Base-by-base conservation (phyloP, 2,797 vertebrate genomes). In the Cirrhinus mrigala region DNA sequence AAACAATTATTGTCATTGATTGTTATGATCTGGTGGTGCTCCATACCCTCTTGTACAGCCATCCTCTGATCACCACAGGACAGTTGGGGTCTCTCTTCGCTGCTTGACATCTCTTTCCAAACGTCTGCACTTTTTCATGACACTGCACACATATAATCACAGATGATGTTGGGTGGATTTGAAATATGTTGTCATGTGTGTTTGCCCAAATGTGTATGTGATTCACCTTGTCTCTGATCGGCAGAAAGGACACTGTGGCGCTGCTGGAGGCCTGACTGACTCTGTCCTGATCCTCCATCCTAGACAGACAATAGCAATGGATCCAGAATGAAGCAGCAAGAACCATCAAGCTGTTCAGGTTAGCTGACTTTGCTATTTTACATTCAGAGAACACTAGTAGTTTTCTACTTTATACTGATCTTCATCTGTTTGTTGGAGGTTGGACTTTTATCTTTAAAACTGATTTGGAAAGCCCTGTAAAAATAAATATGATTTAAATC, bases 21-120 rank as follows among this genome's bases (percentile, higher is more conserved):
- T 37, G 33, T 37, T 4, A 37, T 37, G 33, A 37, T 33, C 3
- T 33, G 29, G 29, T 33, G 29, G 27, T 40, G 18, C 24, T 22
- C 1, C 10, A 18, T 88, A 98, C 97, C 93, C 97, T 97, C 91
- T 98, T 98, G 90, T 96, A 94, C 24, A 98, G 96, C 97, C 97
- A 98, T 84, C 97, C 97, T 79, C 97, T 94, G 87, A 98, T 97
- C 86, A 97, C 93, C 66, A 98, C 97, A 0, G 96, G 88, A 6
- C 95, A 96, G 88, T 97, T 98, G 33, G 96, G 97, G 79, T 98
- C 97, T 89, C 97, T 95, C 88, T 96, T 95, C 54, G 96, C 94
- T 0, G 97, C 95, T 74, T 96, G 93, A 56, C 92, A 94, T 85
- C 97, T 95, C 94, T 98, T 98, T 27, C 97, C 97, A 87, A 98